Conservation (phyloP, 30 jellyfish, hydroid and myxozoan genomes). For the Aurelia sp. region DNA sequence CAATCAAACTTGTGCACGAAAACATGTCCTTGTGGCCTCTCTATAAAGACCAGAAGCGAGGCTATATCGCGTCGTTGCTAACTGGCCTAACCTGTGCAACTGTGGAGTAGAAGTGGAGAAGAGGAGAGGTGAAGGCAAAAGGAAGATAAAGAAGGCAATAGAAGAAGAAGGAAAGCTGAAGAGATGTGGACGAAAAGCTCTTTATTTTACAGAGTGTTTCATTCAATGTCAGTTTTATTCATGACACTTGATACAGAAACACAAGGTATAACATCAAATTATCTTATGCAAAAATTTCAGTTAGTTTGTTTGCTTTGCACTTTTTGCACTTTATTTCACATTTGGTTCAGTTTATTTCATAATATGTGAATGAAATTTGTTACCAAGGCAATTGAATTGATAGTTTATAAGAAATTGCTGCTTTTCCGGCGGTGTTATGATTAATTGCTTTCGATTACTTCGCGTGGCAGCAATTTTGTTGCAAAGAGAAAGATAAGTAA, state of each 20-base stretch:
- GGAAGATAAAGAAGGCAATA: neutral
- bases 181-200: conserved; percentile 89
- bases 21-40: conserved; percentile 3
- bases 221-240: conserved; percentile 84
- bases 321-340: too few species aligned
- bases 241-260: conserved; percentile 85
- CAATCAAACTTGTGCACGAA: conserved; percentile 56
- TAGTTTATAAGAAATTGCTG: too few species aligned
- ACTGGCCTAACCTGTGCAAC: conserved; percentile 10
- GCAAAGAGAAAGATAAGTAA: too few species aligned
- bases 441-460: too few species aligned
- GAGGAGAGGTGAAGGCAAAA: neutral
- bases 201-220: conserved; percentile 79
- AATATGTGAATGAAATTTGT: too few species aligned
- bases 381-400: too few species aligned
- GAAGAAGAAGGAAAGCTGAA: neutral
- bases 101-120: neutral
- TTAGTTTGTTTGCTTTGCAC: too few species aligned
- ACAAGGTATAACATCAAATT: too few species aligned
- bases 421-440: too few species aligned
- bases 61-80: neutral
- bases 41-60: neutral
- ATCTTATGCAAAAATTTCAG: too few species aligned
- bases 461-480: too few species aligned
- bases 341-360: too few species aligned